Evolutionary conservation across 2,888 invertebrate species (phyloP), one percentile per base, ranked within the genome.

Genomic region (Eupithecia subumbrata): DNA sequence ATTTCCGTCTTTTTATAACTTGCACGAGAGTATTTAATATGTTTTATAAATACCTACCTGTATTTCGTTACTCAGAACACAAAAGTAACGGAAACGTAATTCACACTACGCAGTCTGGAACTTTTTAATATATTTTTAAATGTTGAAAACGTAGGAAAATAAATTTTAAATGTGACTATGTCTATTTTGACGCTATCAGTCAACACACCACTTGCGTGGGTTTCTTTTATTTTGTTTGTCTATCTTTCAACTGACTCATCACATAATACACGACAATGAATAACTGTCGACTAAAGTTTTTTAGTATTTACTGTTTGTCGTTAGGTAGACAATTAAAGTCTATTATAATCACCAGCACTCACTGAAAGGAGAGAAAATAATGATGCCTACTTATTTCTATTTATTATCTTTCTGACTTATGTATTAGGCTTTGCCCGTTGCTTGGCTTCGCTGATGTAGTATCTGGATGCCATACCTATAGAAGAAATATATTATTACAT

Each of bases 181-280:
- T 25, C 43, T 68, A 68, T 68, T 68, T n/a, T 66, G 75, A 71
- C 64, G 56, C 56, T 64, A 52, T 76, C 73, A n/a, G 43, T 76
- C 76, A 71, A 64, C 76, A 40, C 37, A 69, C 45, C 30, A 34
- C 64, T 64, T 64, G 73, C 64, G 76, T 76, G 63, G 76, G 72
- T 37, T 43, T 37, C 9, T 11, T 37, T 69, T 69, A 64, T 34
- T 64, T 64, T 64, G 64, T 64, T 18, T 9, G 18, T 64, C 16
- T 64, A 34, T 64, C 64, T 12, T 12, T 60, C 14, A 25, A 25
- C 25, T 60, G 14, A 25, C 4, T 25, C 60, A 25, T 22, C 12
- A 60, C 60, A 25, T 22, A 5, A 60, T 25, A 60, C 3, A 56
- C 11, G 22, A 56, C 22, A n/a, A 52, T 8, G 52, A 52, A 52